Evolutionary conservation across 2,113 vertebrate genomes (phyloP), one percentile per base, ranked within the genome.

Genomic region (Mustela nigripes): DNA sequence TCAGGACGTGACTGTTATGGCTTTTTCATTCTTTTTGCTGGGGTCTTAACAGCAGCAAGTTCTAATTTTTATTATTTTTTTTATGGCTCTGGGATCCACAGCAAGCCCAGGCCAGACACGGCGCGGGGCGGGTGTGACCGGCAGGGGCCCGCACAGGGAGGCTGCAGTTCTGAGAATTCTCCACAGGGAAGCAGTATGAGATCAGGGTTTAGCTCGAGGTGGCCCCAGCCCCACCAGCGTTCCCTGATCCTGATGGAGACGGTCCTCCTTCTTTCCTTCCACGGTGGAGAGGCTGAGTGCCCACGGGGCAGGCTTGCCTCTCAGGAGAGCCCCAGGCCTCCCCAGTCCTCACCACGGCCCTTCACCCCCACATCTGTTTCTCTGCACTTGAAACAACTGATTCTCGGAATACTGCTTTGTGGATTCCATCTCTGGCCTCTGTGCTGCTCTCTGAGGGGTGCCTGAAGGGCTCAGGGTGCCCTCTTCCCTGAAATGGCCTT

Each of bases 161-260:
- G 60, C n/a, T 99, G 99, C 97, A 98, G 95, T 99, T 98, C 97
- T 97, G 82, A 50, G 88, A 11, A 42, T 95, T 96, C 78, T 98
- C 99, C 99, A 99, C 99, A 99, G 98, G 99, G 99, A 97, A 98
- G 99, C 99, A 99, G 99, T 98, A 98, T 98, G 98, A 99, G 99
- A 98, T 98, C 98, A 99, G 98, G 95, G 98, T 99, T 99, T 96
- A 50, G 95, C 80, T 0, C 3, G 16, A 65, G 33, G 91, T 82
- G 2, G 18, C 5, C 73, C 80, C 78, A 31, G 80, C 78, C 42
- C 63, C 21, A 31, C 63, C 11, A 12, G 67, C 73, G 63, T 48
- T 48, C 67, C 74, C 79, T 19, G 33, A 65, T 53, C 65, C 85
- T 80, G 74, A 91, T 0, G 48, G 87, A 91, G 69, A 78, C 19